Conservation (phyloP, 2,797 vertebrate genomes). For the Siniperca obscura region DNA sequence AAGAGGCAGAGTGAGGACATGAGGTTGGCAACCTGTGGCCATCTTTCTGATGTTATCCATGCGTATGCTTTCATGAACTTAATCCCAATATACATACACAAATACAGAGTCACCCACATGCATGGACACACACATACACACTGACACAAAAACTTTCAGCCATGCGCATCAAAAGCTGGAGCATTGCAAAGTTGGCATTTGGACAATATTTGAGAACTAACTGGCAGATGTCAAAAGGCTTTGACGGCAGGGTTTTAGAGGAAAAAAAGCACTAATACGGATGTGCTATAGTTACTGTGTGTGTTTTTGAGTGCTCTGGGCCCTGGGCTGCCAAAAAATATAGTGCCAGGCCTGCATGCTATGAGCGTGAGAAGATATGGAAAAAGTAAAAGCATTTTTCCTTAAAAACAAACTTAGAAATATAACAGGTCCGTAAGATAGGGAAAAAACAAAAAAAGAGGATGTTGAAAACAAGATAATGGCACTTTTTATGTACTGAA, state of each 20-base stretch:
- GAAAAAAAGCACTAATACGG: slow-evolving; percentile 76
- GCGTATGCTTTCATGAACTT: slow-evolving; percentile 74
- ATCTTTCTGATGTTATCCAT: slow-evolving; percentile 76
- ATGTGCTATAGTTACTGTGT: slow-evolving; percentile 81
- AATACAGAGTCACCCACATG: slow-evolving; percentile 23
- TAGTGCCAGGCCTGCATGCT: slow-evolving; percentile 47
- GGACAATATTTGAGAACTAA: slow-evolving; percentile 82
- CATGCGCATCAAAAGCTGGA: slow-evolving; percentile 62
- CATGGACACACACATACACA: slow-evolving; percentile 30
- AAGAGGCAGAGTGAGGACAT: slow-evolving; percentile 65
- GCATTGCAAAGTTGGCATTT: slow-evolving; percentile 77
- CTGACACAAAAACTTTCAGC: slow-evolving; percentile 63
- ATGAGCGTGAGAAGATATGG: slow-evolving; percentile 46
- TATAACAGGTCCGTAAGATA: neutral
- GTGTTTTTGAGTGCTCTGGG: slow-evolving; percentile 78
- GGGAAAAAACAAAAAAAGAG: neutral
- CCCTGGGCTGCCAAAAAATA: slow-evolving; percentile 71
- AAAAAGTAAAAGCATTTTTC: slow-evolving; percentile 39
- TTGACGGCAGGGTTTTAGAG: slow-evolving; percentile 80
- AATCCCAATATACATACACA: slow-evolving; percentile 61
- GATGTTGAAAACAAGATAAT: slow-evolving; percentile 6
- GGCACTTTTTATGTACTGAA: neutral
- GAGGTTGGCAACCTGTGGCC: slow-evolving; percentile 79
- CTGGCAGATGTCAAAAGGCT: slow-evolving; percentile 86
- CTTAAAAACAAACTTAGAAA: slow-evolving; percentile 28